Base-by-base conservation (phyloP, 2,888 invertebrate genomes). In the Carterocephalus palaemon region DNA sequence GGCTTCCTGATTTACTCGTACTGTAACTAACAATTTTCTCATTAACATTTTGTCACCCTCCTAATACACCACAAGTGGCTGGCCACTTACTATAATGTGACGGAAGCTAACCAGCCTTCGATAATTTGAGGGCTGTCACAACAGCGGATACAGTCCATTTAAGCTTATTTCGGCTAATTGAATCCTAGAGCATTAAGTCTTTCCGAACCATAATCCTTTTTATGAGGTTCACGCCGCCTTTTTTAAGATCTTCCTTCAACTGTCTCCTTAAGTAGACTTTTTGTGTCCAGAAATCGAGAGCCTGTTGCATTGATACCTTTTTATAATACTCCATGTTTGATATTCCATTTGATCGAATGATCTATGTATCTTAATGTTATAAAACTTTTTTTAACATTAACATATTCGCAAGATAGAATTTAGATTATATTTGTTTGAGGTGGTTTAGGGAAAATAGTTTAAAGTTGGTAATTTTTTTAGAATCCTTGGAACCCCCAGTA, bases 151-250 rank as follows among this genome's bases (percentile, higher is more conserved):
- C 73, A 68, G 59, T 54, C 74, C 75, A 84, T 81, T 85, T 84
- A 84, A 86, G 84, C 83, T 86, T 82, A 85, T 86, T 85, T 75
- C 84, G 59, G 72, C 73, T 85, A 86, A 86, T 86, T 86, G 86
- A 86, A 84, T 85, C 79, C 80, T 84, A 82, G 81, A 67, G 75
- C 67, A 83, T 83, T 83, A 84, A 77, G 70, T 67, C 68, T 64
- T 64, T 67, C 67, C 57, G 75, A 74, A 74, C 74, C 76, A 76
- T 85, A 86, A 86, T 85, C 85, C 79, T 70, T 66, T 83, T 84
- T 84, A 77, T 76, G 72, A 63, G 67, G 64, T 78, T 79, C 79
- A 83, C 77, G 75, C 85, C 85, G 84, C 72, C 79, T 58, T 68
- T 75, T 64, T 66, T 79, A 76, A 72, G 63, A 70, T 67, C 64